A percentile compares a stretch with the other conserved stretches of the same genome.
phyloP scores from a whole-genome alignment of 2,888 invertebrate species.

The Lypha dubia region DNA sequence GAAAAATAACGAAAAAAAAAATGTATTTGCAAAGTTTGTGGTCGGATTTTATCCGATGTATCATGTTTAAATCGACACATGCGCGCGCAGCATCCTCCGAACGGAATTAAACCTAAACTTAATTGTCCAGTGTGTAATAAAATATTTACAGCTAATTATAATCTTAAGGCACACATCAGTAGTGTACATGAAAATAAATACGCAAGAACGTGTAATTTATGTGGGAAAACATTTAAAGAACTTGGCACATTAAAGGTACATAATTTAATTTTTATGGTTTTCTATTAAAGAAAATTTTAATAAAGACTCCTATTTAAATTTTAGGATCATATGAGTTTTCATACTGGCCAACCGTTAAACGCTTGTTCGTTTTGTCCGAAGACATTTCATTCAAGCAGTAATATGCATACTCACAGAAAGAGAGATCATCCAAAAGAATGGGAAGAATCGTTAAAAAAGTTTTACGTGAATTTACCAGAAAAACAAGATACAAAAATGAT shows the following conservation, averaged over 20 bases:
- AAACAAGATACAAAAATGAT: constrained; percentile 28
- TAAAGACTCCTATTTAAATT: background rate
- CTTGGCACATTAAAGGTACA: constrained; percentile 62
- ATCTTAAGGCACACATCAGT: constrained; percentile 80
- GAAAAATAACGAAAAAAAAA: constrained; percentile 75
- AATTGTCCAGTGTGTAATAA: constrained; percentile 80
- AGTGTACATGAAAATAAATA: constrained; percentile 80
- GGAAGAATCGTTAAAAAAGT: constrained; percentile 73
- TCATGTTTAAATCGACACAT: constrained; percentile 78
- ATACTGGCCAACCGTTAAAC: constrained; percentile 81
- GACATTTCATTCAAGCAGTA: constrained; percentile 82
- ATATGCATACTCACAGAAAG: constrained; percentile 82
- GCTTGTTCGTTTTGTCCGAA: constrained; percentile 81
- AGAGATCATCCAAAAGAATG: constrained; percentile 81
- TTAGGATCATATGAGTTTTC: constrained; percentile 82
- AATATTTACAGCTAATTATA: constrained; percentile 80
- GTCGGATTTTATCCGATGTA: constrained; percentile 66
- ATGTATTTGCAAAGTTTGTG: constrained; percentile 81
- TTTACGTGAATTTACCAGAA: constrained; percentile 51
- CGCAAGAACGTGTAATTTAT: constrained; percentile 80
- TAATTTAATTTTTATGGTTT: background rate
- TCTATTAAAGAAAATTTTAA: background rate
- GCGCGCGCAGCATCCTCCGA: constrained; percentile 80
- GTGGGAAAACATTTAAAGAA: constrained; percentile 81
- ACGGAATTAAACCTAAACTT: constrained; percentile 76